These are phyloP conservation scores for Oncorhynchus gorbuscha DNA, from an alignment of 2,113 vertebrate genomes.

Conservation along the genomic window DNA sequence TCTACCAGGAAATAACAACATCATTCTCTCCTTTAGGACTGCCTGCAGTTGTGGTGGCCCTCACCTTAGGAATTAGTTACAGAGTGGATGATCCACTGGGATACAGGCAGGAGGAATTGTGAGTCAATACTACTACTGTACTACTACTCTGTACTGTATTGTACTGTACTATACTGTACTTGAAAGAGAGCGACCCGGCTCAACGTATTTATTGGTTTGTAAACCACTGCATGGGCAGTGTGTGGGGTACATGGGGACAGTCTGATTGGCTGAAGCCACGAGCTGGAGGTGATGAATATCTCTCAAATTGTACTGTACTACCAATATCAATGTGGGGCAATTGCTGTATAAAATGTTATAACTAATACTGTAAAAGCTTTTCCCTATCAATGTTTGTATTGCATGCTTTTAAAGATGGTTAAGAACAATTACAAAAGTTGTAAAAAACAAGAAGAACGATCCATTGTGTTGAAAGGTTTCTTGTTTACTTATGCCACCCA, in stretches of 20 bases:
- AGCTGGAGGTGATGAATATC: no score
- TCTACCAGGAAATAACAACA: neutral
- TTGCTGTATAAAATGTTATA: no score
- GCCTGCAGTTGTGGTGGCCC: slow-evolving; percentile 24
- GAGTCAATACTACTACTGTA: slow-evolving; percentile 4
- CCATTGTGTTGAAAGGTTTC: neutral
- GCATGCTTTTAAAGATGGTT: neutral
- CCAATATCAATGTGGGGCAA: no score
- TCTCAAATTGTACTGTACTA: no score
- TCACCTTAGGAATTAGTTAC: slow-evolving; percentile 28
- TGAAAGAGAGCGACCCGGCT: neutral
- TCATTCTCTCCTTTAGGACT: slow-evolving; percentile 9
- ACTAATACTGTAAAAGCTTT: no score
- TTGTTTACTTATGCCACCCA: no score
- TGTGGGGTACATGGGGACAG: no score
- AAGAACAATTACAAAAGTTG: neutral
- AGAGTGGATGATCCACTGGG: slow-evolving; percentile 14
- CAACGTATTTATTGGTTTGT: neutral
- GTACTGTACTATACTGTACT: neutral
- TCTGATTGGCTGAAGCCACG: no score
- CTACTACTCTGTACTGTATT: neutral
- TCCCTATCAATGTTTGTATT: neutral
- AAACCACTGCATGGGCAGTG: no score
- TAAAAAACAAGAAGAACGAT: neutral
- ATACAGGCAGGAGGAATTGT: slow-evolving; percentile 42